phyloP scores from a whole-genome alignment of 2,113 vertebrate species.

The Dicrurus megarhynchus region DNA sequence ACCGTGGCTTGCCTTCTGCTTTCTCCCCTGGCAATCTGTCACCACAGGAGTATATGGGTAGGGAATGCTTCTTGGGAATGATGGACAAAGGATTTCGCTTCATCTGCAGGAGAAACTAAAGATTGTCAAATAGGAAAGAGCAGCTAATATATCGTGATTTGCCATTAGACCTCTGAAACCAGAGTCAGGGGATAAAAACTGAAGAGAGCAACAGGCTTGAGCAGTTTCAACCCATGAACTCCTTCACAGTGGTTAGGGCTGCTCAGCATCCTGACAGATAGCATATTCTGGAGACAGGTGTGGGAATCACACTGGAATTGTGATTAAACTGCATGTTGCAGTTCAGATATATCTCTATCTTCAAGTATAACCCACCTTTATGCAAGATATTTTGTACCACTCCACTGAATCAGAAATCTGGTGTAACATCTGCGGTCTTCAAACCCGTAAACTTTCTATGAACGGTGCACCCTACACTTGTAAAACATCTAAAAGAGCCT shows the following conservation, averaged over 20 bases:
- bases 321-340: background rate
- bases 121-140: background rate
- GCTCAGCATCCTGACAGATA: background rate
- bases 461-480: fast-evolving
- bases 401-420: background rate
- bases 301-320: background rate
- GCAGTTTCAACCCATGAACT: background rate
- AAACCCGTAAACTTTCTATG: background rate
- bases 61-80: background rate
- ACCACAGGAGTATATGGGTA: background rate
- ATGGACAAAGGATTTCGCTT: background rate
- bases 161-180: background rate
- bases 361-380: background rate
- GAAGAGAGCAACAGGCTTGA: background rate
- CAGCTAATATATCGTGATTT: background rate
- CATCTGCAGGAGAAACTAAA: background rate
- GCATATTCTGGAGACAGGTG: fast-evolving
- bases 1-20: background rate
- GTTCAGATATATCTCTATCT: fast-evolving
- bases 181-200: background rate
- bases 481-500: background rate
- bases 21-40: background rate
- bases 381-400: background rate
- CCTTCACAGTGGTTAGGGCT: background rate
- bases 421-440: background rate